A percentile compares a stretch with the other conserved stretches of the same genome.
Conservation (phyloP, 2,888 invertebrate species). For the Cacoxenus indagator region DNA sequence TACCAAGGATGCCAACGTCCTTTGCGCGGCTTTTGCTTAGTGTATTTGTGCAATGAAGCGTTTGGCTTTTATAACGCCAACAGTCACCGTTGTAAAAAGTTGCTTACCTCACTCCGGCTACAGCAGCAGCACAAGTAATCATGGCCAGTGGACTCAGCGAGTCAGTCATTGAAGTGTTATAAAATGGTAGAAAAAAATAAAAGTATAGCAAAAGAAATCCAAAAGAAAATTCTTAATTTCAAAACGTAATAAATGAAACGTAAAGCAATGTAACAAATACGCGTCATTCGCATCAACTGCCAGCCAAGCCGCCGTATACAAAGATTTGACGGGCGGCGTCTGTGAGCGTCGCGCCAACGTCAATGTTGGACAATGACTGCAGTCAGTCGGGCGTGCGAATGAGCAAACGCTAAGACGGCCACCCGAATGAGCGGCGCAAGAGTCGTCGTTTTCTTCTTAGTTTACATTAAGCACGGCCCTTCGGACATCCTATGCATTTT, state of each 20-base stretch:
- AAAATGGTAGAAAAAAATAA: neutral
- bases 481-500: neutral
- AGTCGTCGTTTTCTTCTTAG: too few relatives aligned
- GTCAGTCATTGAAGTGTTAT: slow-evolving; percentile 13
- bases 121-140: neutral
- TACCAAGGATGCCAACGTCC: neutral
- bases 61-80: slow-evolving; percentile 60
- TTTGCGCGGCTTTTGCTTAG: slow-evolving; percentile 21
- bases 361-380: neutral
- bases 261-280: slow-evolving; percentile 36
- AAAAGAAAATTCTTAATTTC: slow-evolving; percentile 14
- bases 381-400: neutral
- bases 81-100: slow-evolving; percentile 39
- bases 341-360: too few relatives aligned
- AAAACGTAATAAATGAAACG: slow-evolving; percentile 54
- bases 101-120: neutral
- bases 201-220: neutral
- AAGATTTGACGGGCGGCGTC: neutral
- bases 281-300: slow-evolving; percentile 16
- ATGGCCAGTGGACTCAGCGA: neutral
- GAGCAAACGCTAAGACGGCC: too few relatives aligned
- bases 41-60: slow-evolving; percentile 60
- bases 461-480: neutral
- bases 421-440: too few relatives aligned
- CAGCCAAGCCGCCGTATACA: neutral